phyloP scores from a whole-genome alignment of 2,113 vertebrate genomes.

The Gobiocypris rarus region DNA sequence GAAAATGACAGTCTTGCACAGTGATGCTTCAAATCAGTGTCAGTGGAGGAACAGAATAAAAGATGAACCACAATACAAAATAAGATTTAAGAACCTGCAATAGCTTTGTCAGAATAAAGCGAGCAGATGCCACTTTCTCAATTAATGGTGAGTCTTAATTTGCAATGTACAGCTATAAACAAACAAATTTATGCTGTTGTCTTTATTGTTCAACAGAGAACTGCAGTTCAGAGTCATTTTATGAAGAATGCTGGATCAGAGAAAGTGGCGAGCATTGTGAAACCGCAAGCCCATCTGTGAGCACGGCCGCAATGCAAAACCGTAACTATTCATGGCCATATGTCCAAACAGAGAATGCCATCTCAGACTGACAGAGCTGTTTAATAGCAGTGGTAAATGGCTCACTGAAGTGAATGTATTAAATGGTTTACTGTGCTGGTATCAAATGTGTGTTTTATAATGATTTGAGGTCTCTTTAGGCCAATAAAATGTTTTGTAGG shows the following conservation, averaged over 20 bases:
- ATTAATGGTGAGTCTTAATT: constrained; percentile 66
- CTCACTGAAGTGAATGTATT: constrained; percentile 57
- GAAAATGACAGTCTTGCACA: background rate
- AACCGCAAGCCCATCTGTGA: constrained; percentile 69
- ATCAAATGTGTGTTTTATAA: constrained; percentile 55
- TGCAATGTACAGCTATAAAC: constrained; percentile 59
- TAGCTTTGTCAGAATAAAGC: constrained; percentile 56
- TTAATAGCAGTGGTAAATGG: constrained; percentile 47
- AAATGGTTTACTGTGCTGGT: constrained; percentile 53
- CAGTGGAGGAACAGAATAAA: background rate
- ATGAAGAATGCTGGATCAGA: constrained; percentile 62
- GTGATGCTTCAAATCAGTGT: constrained; percentile 8
- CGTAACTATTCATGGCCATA: constrained; percentile 72
- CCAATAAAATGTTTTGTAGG: constrained; percentile 46
- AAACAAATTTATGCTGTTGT: constrained; percentile 57
- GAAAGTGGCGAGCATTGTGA: constrained; percentile 61
- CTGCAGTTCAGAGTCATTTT: constrained; percentile 57
- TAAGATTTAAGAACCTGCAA: constrained; percentile 16
- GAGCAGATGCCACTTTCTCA: constrained; percentile 68
- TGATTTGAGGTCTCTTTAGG: constrained; percentile 51
- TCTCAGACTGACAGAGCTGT: constrained; percentile 40
- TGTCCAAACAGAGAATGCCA: constrained; percentile 61
- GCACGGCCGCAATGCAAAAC: constrained; percentile 59
- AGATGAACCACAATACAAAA: constrained; percentile 3
- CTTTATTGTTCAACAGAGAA: constrained; percentile 66